phyloP scores from a whole-genome alignment of 37 sponge, comb jelly and placozoan species.

The Halichondria panicea region DNA sequence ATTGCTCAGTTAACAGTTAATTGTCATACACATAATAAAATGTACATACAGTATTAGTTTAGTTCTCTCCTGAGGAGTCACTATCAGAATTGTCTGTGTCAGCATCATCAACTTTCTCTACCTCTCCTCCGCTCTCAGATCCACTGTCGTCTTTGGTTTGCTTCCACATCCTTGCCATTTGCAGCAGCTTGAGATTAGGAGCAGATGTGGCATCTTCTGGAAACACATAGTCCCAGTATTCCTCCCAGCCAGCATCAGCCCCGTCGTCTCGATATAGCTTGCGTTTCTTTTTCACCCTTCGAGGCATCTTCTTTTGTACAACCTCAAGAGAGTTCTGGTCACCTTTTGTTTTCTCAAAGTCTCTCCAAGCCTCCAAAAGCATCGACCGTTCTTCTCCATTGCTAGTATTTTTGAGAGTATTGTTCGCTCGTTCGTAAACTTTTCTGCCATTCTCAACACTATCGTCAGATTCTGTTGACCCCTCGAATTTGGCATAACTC shows the following conservation, averaged over 20 bases:
- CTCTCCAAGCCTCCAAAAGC: conserved; percentile 90
- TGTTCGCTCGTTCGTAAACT: conserved; percentile 68
- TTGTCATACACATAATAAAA: neutral
- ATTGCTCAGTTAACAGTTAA: neutral
- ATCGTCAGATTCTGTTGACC: conserved; percentile 33
- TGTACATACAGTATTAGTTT: neutral
- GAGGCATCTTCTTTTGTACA: conserved; percentile 80
- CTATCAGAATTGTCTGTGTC: conserved; percentile 21
- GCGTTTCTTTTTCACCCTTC: conserved; percentile 89
- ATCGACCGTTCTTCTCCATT: conserved; percentile 77
- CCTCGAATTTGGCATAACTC: conserved; percentile 92
- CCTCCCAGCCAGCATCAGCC: conserved; percentile 96
- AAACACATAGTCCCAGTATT: conserved; percentile 99
- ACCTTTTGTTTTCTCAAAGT: conserved; percentile 80
- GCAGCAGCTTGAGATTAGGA: conserved; percentile 88
- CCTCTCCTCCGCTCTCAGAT: conserved; percentile 2
- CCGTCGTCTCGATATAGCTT: conserved; percentile 90
- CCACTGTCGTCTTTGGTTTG: conserved; percentile 29
- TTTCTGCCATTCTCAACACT: conserved; percentile 14
- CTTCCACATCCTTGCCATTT: conserved; percentile 97
- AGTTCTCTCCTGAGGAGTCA: neutral
- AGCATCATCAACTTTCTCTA: conserved; percentile 26
- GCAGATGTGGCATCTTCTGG: conserved; percentile 87
- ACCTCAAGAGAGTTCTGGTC: conserved; percentile 46
- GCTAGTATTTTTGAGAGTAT: conserved; percentile 42